phyloP scores from a whole-genome alignment of 2,888 invertebrate species.

The Eilema caniola region DNA sequence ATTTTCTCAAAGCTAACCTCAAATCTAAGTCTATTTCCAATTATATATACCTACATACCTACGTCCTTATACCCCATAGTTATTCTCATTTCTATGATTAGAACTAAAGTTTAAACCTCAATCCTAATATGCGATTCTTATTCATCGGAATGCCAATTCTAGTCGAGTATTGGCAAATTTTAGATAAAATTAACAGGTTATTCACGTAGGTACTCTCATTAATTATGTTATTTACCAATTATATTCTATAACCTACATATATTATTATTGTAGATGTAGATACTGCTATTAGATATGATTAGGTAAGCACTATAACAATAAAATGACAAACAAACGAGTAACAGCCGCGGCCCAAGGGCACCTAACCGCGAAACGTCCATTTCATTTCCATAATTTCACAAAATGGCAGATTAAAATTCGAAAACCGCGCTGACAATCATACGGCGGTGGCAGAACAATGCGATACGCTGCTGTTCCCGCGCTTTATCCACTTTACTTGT shows the following conservation, averaged over 20 bases:
- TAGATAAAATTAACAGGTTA: neutral
- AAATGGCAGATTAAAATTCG: conserved; percentile 82
- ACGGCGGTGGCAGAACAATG: conserved; percentile 77
- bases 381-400: conserved; percentile 84
- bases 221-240: neutral
- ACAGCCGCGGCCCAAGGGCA: conserved; percentile 63
- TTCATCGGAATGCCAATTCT: too few relatives aligned
- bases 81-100: too few relatives aligned
- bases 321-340: conserved; percentile 70
- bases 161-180: neutral
- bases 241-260: conserved; percentile 6
- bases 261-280: too few relatives aligned
- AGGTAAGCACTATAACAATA: conserved; percentile 67
- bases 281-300: conserved; percentile 61
- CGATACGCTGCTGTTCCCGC: conserved; percentile 68
- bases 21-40: too few relatives aligned
- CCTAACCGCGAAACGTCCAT: conserved; percentile 84
- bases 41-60: too few relatives aligned
- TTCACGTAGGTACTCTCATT: neutral
- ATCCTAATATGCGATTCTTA: too few relatives aligned
- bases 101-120: too few relatives aligned
- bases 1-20: too few relatives aligned
- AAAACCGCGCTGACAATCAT: conserved; percentile 80
- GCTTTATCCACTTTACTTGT: conserved; percentile 84
- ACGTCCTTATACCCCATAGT: too few relatives aligned